A percentile compares a stretch with the other conserved stretches of the same genome.
Conservation (phyloP, 2,797 vertebrate genomes). For the Crax fasciolata region DNA sequence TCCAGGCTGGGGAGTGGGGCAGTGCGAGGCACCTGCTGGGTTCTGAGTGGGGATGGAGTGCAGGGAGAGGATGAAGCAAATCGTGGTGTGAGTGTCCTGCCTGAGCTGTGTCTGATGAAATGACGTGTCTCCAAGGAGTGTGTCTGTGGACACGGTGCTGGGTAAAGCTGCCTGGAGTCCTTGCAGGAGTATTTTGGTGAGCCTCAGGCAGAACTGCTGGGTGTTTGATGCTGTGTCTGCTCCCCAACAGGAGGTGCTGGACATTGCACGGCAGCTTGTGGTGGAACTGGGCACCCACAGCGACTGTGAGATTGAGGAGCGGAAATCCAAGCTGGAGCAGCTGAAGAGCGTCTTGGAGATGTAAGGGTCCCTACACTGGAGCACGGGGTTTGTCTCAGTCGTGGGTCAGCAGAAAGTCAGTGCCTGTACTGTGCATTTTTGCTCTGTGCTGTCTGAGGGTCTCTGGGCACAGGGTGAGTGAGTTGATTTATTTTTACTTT, state of each 20-base stretch:
- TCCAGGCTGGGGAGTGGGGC: neutral
- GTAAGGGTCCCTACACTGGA: conserved; percentile 82
- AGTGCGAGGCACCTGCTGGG: neutral
- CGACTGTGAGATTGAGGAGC: conserved; percentile 95
- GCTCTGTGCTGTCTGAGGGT: neutral
- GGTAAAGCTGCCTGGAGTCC: neutral
- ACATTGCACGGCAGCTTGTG: conserved; percentile 93
- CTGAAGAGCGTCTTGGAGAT: conserved; percentile 98
- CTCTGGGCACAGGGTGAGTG: neutral
- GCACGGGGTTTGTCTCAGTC: neutral
- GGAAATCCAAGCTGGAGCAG: conserved; percentile 96
- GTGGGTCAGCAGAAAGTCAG: neutral
- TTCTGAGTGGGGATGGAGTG: neutral
- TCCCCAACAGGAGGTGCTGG: conserved; percentile 93
- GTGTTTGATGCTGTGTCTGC: neutral
- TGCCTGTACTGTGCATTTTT: neutral
- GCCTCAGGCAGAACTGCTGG: neutral
- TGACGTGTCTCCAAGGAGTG: accelerated
- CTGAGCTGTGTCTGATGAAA: neutral
- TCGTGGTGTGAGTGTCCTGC: neutral
- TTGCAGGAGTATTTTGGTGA: neutral
- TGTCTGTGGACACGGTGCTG: neutral
- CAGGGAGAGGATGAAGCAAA: neutral
- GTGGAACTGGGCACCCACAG: conserved; percentile 91
- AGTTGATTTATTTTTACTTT: neutral